phyloP scores from a whole-genome alignment of 1,140 invertebrate species.

The Antheraea pernyi region DNA sequence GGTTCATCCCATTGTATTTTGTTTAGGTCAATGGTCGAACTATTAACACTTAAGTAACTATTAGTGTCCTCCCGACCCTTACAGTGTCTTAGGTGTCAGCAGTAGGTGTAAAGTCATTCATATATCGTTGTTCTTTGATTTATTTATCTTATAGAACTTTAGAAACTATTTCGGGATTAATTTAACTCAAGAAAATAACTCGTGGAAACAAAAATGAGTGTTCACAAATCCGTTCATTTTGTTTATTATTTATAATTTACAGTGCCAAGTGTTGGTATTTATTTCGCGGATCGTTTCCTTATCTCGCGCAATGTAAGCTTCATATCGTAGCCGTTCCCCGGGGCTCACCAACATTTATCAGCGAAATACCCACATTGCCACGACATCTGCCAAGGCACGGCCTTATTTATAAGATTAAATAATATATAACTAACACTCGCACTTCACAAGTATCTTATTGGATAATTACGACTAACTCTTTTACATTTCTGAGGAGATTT shows the following conservation, averaged over 20 bases:
- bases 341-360: slow-evolving; percentile 62
- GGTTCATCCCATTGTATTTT: slow-evolving; percentile 38
- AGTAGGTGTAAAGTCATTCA: slow-evolving; percentile 19
- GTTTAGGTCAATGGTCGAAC: slow-evolving; percentile 47
- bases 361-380: slow-evolving; percentile 59
- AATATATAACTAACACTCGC: too few species aligned
- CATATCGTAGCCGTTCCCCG: slow-evolving; percentile 50
- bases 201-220: too few species aligned
- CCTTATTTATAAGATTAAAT: neutral
- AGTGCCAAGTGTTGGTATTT: slow-evolving; percentile 25
- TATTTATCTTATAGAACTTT: too few species aligned
- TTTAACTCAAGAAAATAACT: too few species aligned
- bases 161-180: too few species aligned
- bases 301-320: slow-evolving; percentile 37
- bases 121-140: slow-evolving; percentile 12
- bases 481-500: too few species aligned
- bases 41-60: slow-evolving; percentile 36
- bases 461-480: too few species aligned
- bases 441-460: too few species aligned
- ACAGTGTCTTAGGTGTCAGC: slow-evolving; percentile 19
- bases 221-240: too few species aligned
- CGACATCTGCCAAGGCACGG: slow-evolving; percentile 47
- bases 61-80: slow-evolving; percentile 27
- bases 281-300: slow-evolving; percentile 29
- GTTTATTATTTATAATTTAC: neutral